Base-by-base conservation (phyloP, 1,140 invertebrate species). In the Marisa cornuarietis region DNA sequence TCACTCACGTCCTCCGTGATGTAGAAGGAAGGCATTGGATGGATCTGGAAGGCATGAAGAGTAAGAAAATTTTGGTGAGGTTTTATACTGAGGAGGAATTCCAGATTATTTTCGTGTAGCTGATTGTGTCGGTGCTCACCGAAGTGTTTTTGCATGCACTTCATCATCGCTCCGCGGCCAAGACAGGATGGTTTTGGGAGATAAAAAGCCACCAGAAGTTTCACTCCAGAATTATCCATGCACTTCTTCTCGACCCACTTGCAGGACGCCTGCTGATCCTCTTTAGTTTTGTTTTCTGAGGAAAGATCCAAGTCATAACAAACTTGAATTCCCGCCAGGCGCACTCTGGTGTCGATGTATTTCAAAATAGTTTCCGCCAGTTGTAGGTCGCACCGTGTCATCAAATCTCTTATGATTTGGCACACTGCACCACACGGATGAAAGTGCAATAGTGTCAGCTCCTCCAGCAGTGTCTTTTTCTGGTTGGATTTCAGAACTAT, bases 11-110 rank as follows among this genome's bases (percentile, higher is more conserved):
- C 51, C 22, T 73, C 71, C 7, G 71, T 73, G 18, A 73, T 54
- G 71, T 73, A 73, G 51, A 73, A 73, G 10, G 7, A 73, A 18
- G 71, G 71, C 71, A 52, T 22, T 10, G 71, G 71, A 1, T 52
- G 51, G 6, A 54, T 9, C 51, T 73, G 71, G 51, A 73, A 73
- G 10, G 51, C 71, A 42, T 58, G 5, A 14, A 73, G 49, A 7
- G 18, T 14, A 7, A 73, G 71, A 14, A 73, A 20, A 52, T 58
- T 3, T 11, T 2, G 49, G 51, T 73, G 71, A 14, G 42, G 1
- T 20, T 52, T 22, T 10, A 73, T 18, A 49, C 51, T 16, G 1
- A 0, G 51, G 22, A 73, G 49, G 0, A 54, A 8, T 10, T 51
- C 71, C 42, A 73, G 51, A 52, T 73, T 49, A 42, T 73, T 42